Conservation (phyloP, 2,797 vertebrate species). For the Heteromormyrus szaboi region DNA sequence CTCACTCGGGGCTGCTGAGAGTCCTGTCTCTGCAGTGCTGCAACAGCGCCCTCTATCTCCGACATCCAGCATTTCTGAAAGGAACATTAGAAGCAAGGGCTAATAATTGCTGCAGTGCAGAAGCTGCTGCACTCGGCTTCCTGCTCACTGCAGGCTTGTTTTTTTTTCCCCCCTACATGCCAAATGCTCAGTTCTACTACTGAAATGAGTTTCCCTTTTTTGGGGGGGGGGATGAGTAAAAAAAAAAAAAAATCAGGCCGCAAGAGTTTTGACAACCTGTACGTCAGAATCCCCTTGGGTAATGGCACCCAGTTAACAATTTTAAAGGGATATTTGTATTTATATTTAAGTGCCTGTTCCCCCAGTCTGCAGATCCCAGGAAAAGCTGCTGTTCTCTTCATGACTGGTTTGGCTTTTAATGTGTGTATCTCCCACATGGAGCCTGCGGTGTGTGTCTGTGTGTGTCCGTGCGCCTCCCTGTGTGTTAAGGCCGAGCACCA, state of each 20-base stretch:
- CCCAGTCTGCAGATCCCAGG: background rate
- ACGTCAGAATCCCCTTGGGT: background rate
- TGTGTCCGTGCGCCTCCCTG: background rate
- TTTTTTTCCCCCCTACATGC: too few species aligned
- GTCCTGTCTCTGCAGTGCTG: conserved; percentile 60
- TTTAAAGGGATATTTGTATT: background rate
- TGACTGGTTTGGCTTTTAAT: background rate
- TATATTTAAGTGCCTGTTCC: background rate
- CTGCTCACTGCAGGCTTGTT: background rate
- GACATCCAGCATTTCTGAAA: conserved; percentile 79
- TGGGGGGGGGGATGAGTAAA: background rate
- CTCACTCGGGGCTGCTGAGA: conserved; percentile 53
- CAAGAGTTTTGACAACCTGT: background rate
- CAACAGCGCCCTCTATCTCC: conserved; percentile 69
- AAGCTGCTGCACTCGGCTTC: background rate
- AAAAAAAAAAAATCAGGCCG: background rate
- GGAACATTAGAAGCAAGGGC: conserved; percentile 2
- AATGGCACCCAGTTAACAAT: background rate
- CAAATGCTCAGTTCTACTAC: background rate
- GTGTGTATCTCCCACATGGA: background rate
- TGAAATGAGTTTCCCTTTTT: background rate
- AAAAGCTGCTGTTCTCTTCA: background rate
- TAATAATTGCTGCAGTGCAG: background rate
- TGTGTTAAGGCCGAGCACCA: background rate
- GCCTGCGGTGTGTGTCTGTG: background rate